Evolutionary conservation across 2,797 vertebrate species (phyloP), one percentile per base, ranked within the genome.

Genomic region (Apogon talboti): DNA sequence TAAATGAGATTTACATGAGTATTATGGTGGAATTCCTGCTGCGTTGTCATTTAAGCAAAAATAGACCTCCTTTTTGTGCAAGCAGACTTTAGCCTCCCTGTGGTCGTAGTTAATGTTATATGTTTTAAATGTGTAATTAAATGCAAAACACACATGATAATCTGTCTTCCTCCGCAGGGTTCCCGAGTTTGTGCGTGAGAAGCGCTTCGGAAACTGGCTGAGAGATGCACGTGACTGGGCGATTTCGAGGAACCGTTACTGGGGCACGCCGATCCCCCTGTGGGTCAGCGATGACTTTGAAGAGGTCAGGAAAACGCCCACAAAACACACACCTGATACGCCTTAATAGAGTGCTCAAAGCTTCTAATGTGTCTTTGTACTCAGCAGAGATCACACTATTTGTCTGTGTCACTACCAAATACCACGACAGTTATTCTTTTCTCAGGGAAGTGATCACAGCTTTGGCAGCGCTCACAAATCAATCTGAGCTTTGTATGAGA

Each of bases 141-240:
- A 16, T 21, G 11, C 15, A 57, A 1, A 41, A 11, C 42, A 44
- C 13, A 44, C 15, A 10, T 41, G 35, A 41, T 37, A 7, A 37
- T 52, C 35, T 66, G 4, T 62, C 9, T 65, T 30, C 67, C 54
- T 74, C 48, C 37, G 55, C 81, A 99, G 97, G 98, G 95, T 99
- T 56, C 98, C 98, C 7, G 98, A 99, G 66, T 99, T 99, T 59
- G 97, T 99, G 56, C 74, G 92, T 62, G 98, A 99, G 87, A 98
- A 96, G 80, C 95, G 98, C 46, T 99, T 99, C 66, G 98, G 97
- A 45, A 99, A 99, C 91, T 99, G 98, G 98, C 92, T 99, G 50
- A 95, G 94, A 86, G 98, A 98, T 0, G 98, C 98, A 0, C 93
- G 93, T 0, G 97, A 99, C 77, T 99, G 98, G 98, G 96, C 97